A percentile compares a stretch with the other conserved stretches of the same genome.
Conservation (phyloP, 2,797 vertebrate genomes). For the Tragelaphus eurycerus region DNA sequence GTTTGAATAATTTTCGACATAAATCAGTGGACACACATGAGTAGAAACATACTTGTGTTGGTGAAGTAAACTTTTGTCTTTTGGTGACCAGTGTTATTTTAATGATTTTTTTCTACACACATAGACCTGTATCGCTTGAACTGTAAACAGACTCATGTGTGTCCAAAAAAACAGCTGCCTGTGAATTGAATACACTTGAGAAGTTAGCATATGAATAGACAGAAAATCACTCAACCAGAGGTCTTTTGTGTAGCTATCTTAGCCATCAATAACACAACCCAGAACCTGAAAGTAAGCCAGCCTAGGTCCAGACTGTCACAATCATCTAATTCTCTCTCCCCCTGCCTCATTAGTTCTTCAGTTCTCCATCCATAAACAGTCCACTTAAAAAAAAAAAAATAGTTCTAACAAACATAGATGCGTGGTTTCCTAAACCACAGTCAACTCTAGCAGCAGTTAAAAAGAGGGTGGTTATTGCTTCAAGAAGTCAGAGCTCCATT, state of each 20-base stretch:
- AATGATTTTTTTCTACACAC: background rate
- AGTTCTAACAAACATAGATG: background rate
- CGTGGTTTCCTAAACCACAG: background rate
- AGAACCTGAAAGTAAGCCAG: background rate
- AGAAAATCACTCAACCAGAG: background rate
- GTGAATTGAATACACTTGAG: background rate
- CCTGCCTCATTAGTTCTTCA: background rate
- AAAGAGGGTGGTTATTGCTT: conserved; percentile 16
- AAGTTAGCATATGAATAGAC: background rate
- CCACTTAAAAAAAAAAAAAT: background rate
- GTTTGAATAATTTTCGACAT: background rate
- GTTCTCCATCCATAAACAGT: background rate
- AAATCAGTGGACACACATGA: background rate
- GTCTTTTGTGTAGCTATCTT: background rate
- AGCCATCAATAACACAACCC: background rate
- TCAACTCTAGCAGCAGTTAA: background rate
- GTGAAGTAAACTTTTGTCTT: background rate
- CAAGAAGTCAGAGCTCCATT: background rate
- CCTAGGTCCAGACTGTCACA: background rate
- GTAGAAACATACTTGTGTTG: background rate
- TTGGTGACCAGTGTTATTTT: background rate
- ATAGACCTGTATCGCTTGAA: background rate
- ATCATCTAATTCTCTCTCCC: background rate
- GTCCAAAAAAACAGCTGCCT: background rate
- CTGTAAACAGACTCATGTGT: background rate